Conservation (phyloP, 53 echinoderm and acorn worm genomes). For the Zoroaster sp. region DNA sequence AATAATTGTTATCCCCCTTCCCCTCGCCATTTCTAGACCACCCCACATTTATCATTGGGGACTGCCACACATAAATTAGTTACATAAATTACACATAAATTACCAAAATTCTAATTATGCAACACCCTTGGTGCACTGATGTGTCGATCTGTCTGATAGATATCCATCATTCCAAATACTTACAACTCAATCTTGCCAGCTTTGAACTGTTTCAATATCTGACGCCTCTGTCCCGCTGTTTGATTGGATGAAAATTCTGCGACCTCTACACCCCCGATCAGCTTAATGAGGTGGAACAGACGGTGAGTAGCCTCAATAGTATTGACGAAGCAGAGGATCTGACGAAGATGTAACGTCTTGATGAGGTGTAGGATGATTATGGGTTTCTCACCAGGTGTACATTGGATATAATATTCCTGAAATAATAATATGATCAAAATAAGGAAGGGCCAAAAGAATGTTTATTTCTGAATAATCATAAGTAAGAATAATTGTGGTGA, state of each 20-base stretch:
- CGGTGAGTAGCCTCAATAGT: slow-evolving; percentile 90
- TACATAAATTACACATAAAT: background rate
- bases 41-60: too few relatives aligned
- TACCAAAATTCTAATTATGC: background rate
- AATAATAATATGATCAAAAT: background rate
- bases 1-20: too few relatives aligned
- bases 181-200: slow-evolving; percentile 83
- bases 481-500: too few relatives aligned
- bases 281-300: slow-evolving; percentile 76
- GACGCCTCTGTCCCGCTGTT: slow-evolving; percentile 63
- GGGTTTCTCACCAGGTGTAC: slow-evolving; percentile 86
- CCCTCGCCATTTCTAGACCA: too few relatives aligned
- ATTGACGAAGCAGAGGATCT: slow-evolving; percentile 95
- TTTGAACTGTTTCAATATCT: slow-evolving; percentile 83
- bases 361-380: slow-evolving; percentile 74
- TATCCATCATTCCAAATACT: background rate
- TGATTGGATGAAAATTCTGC: slow-evolving; percentile 91
- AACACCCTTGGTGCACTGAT: too few relatives aligned
- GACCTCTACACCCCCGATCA: slow-evolving; percentile 72
- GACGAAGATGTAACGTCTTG: slow-evolving; percentile 55
- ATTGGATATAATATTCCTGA: slow-evolving; percentile 80
- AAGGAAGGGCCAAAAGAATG: background rate
- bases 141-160: too few relatives aligned
- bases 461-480: too few relatives aligned
- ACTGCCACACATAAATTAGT: too few relatives aligned